Conservation (phyloP, 2,888 invertebrate species). For the Orthosia gothica region DNA sequence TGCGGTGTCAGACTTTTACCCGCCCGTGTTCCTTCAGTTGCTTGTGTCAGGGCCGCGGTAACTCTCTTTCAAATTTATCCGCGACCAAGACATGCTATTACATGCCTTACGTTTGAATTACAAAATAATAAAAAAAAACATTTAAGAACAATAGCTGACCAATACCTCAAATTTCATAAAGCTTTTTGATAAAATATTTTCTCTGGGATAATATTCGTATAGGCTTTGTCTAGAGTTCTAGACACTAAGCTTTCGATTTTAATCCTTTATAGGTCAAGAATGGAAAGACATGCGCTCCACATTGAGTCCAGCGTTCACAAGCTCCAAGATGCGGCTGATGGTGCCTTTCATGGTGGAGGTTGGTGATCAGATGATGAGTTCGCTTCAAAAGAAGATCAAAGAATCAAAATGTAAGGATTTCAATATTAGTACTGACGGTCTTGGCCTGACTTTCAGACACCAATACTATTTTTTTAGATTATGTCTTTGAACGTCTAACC, state of each 20-base stretch:
- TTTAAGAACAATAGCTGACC: not conserved
- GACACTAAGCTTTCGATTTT: not conserved
- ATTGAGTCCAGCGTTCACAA: slow-evolving; percentile 89
- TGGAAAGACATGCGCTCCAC: slow-evolving; percentile 88
- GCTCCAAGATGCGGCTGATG: slow-evolving; percentile 88
- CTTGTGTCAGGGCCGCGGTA: no score
- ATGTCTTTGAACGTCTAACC: no score
- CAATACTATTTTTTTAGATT: no score
- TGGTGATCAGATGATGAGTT: slow-evolving; percentile 78
- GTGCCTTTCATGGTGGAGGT: slow-evolving; percentile 86
- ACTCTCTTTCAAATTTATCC: no score
- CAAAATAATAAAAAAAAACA: not conserved
- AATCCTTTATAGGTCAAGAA: slow-evolving; percentile 75
- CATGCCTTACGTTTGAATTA: not conserved
- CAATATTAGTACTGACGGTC: no score
- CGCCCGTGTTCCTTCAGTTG: no score
- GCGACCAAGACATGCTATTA: no score
- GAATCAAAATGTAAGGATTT: slow-evolving; percentile 69
- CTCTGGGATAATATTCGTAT: not conserved
- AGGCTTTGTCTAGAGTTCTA: no score
- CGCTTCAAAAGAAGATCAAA: slow-evolving; percentile 73
- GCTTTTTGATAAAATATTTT: not conserved
- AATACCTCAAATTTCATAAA: not conserved
- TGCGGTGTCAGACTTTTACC: no score
- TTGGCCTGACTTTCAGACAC: no score